Evolutionary conservation across 2,797 vertebrate genomes (phyloP).

Genomic region (Anguilla obscura): DNA sequence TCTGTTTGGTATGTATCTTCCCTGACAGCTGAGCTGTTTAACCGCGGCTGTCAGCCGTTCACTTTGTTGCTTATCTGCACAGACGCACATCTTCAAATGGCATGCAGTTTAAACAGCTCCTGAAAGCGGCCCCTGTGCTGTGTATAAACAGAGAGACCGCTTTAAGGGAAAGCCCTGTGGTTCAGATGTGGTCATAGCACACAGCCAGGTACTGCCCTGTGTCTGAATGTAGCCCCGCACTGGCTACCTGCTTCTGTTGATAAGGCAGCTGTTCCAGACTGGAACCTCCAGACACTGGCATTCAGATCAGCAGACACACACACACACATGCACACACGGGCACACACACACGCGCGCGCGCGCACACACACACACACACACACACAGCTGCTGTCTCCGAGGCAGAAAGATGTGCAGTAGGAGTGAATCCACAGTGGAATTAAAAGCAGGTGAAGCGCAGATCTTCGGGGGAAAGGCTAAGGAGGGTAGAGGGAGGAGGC

Average conservation of each 20-base stretch:
- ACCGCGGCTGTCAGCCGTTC: background rate
- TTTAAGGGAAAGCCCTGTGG: background rate
- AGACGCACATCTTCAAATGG: background rate
- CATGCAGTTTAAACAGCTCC: background rate
- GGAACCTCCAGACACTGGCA: background rate
- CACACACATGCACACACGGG: background rate
- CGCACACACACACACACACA: background rate
- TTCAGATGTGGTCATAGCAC: background rate
- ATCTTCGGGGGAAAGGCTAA: background rate
- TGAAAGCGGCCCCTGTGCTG: background rate
- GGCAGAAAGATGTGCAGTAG: background rate
- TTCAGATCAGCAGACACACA: background rate
- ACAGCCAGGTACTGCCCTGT: background rate
- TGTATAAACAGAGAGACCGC: background rate
- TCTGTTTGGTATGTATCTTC: background rate
- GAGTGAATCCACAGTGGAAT: background rate
- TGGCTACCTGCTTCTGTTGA: background rate
- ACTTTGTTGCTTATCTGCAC: conserved; percentile 3
- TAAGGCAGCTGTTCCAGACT: background rate
- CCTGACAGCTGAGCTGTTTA: background rate
- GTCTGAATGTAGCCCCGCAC: background rate
- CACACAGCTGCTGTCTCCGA: background rate
- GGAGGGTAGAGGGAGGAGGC: background rate
- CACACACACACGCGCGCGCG: background rate
- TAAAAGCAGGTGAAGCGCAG: background rate